Evolutionary conservation across 1,140 invertebrate species (phyloP), one percentile per base, ranked within the genome.

Genomic region (Temnothorax curvispinosus): DNA sequence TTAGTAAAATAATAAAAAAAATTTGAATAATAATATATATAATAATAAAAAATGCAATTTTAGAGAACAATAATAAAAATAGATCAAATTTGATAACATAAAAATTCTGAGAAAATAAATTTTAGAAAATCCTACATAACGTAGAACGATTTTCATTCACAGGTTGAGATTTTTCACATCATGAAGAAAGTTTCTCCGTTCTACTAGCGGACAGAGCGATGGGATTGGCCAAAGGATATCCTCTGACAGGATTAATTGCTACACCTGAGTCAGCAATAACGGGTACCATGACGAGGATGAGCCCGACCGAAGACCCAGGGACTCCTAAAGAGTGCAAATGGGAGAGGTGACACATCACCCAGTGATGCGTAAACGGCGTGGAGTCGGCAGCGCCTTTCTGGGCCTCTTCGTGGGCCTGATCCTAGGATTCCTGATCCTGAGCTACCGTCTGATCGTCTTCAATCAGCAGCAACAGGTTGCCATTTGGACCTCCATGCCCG

Each of bases 311-410:
- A 76, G 85, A 65, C 58, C 75, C 81, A 72, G 62, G 58, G 38
- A 90, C 58, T 18, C 76, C 67, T 44, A 67, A 85, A 90, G 85
- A 91, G 77, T 65, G 58, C 72, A 88, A 92, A 90, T 92, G 88
- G 89, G 88, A 84, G 86, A 90, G 91, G 92, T 92, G 92, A 93
- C 91, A 90, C 89, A 92, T 92, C 86, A 92, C 38, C 72, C 86
- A 93, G 93, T 93, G 88, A 95, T 95, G 95, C 94, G 94, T 91
- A 95, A 94, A 92, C 92, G 93, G 93, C 94, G 95, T 87, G 95
- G 94, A 90, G 89, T 95, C 77, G 92, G 92, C 84, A 95, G 95
- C 91, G 94, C 93, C 93, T 91, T 94, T 89, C 88, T 95, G 81
- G 95, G 95, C 94, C 93, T 95, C 50, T 91, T 93, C 7, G 85